A percentile compares a stretch with the other conserved stretches of the same genome.
Evolutionary conservation across 2,888 invertebrate genomes (phyloP).

Genomic region (Plutella xylostella): DNA sequence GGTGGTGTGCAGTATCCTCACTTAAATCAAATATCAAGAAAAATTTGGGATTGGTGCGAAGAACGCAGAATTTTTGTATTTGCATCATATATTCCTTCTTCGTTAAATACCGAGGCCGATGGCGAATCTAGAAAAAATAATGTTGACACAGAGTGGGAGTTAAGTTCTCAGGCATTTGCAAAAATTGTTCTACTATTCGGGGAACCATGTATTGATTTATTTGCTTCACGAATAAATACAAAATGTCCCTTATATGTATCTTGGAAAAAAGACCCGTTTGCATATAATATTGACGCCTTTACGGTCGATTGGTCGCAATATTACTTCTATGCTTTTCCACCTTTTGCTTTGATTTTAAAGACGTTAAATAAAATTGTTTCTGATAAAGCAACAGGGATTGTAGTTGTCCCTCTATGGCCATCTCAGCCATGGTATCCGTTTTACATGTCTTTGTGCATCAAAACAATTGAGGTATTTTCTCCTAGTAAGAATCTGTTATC

Average conservation of each 20-base stretch:
- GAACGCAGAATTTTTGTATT: neutral
- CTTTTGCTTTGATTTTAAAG: conserved; percentile 13
- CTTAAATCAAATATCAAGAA: neutral
- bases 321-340: conserved; percentile 16
- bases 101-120: conserved; percentile 5
- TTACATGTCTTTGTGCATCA: neutral
- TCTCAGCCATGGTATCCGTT: neutral
- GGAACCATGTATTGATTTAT: neutral
- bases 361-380: conserved; percentile 13
- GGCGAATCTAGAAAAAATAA: neutral
- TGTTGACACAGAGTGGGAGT: conserved; percentile 4
- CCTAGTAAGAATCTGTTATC: conserved; percentile 12
- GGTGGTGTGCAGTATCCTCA: conserved; percentile 7
- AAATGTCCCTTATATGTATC: neutral
- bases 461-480: conserved; percentile 3
- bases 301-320: neutral
- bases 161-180: neutral
- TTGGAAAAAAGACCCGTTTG: neutral
- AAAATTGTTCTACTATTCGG: neutral
- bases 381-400: conserved; percentile 12
- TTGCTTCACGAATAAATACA: neutral
- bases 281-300: neutral
- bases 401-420: conserved; percentile 9
- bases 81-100: conserved; percentile 6
- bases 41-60: conserved; percentile 10